A percentile compares a stretch with the other conserved stretches of the same genome.
These are phyloP conservation scores for Lepidothrix coronata DNA, from an alignment of 2,113 vertebrate species.

Conservation along the genomic window DNA sequence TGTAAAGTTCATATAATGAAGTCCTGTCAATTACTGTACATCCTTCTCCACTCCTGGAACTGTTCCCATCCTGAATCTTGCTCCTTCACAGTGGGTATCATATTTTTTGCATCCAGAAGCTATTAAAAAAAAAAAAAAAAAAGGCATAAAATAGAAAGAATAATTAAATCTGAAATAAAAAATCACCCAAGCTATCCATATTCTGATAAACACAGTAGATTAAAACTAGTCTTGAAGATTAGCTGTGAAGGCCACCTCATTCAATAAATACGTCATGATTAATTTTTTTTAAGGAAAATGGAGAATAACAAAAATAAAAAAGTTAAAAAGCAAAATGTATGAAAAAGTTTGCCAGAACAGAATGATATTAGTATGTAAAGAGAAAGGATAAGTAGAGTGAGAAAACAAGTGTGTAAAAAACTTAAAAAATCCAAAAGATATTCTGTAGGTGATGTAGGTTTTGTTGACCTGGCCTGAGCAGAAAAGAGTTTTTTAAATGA, in stretches of 20 bases:
- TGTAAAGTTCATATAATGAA: too few relatives aligned
- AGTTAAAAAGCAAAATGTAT: not conserved
- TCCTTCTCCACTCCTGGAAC: too few relatives aligned
- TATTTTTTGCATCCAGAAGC: not conserved
- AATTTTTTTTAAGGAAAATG: not conserved
- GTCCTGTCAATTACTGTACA: too few relatives aligned
- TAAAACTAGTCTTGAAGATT: not conserved
- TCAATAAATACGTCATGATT: not conserved
- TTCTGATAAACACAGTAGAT: not conserved
- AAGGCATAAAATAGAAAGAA: not conserved
- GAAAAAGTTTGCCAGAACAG: not conserved
- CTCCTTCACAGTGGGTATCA: not conserved
- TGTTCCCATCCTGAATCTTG: too few relatives aligned
- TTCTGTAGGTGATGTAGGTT: not conserved
- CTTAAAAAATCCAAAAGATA: not conserved
- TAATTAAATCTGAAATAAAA: not conserved
- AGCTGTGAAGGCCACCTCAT: not conserved
- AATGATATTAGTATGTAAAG: not conserved
- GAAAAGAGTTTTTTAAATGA: not conserved
- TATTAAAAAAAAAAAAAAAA: accelerated
- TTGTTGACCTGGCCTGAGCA: not conserved
- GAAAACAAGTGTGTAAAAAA: not conserved
- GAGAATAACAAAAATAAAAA: not conserved
- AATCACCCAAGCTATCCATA: not conserved
- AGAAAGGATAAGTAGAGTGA: not conserved